Evolutionary conservation across 2,888 invertebrate genomes (phyloP).

Genomic region (Pachydiplax longipennis): DNA sequence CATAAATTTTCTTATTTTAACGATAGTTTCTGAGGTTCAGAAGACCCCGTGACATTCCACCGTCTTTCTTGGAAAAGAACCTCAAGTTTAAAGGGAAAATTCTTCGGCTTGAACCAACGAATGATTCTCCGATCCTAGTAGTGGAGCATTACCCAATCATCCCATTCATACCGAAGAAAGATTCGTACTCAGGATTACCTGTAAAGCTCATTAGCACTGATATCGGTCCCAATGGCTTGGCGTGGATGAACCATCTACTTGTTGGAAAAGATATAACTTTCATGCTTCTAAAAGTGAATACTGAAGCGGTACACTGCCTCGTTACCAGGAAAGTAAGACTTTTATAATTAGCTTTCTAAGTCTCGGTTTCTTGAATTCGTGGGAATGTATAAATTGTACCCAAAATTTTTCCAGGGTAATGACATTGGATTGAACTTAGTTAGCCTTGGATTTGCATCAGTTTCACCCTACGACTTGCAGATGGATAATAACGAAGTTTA

Average conservation of each 20-base stretch:
- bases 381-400: neutral
- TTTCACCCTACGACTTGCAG: slow-evolving; percentile 19
- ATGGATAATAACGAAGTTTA: neutral
- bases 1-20: slow-evolving; percentile 48
- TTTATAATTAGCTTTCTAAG: neutral
- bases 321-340: slow-evolving; percentile 21
- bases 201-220: neutral
- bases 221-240: slow-evolving; percentile 6
- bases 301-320: neutral
- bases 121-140: slow-evolving; percentile 61
- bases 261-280: slow-evolving; percentile 11
- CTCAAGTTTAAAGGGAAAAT: slow-evolving; percentile 64
- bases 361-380: neutral
- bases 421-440: slow-evolving; percentile 33
- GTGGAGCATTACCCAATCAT: slow-evolving; percentile 67
- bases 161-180: slow-evolving; percentile 58
- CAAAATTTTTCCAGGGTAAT: slow-evolving; percentile 13
- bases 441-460: slow-evolving; percentile 44
- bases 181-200: slow-evolving; percentile 4
- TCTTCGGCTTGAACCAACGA: slow-evolving; percentile 64
- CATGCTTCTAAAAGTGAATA: neutral
- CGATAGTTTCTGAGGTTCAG: slow-evolving; percentile 69
- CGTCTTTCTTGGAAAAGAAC: slow-evolving; percentile 65
- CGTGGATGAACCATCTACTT: slow-evolving; percentile 38
- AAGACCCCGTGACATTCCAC: slow-evolving; percentile 66